Conservation (phyloP, 2,888 invertebrate genomes). For the Latrodectus elegans region DNA sequence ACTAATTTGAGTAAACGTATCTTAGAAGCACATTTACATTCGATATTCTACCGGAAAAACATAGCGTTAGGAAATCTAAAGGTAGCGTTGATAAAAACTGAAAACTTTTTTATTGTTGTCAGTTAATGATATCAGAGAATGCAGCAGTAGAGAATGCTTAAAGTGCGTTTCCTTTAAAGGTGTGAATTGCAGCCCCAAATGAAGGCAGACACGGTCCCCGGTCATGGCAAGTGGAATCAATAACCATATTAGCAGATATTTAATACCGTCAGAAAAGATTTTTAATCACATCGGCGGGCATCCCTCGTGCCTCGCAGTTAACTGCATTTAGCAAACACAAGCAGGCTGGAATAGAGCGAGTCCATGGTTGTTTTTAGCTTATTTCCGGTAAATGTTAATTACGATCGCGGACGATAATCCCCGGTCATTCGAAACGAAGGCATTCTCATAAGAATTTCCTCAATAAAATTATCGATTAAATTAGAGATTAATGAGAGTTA, state of each 20-base stretch:
- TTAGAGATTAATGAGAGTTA: no score
- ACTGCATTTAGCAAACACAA: slow-evolving; percentile 66
- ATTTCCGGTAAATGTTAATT: slow-evolving; percentile 62
- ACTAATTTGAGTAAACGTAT: no score
- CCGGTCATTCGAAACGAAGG: slow-evolving; percentile 15
- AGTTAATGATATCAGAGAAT: no score
- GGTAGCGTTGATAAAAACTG: no score
- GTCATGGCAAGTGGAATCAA: background rate
- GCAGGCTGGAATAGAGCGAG: slow-evolving; percentile 36
- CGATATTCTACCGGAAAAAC: no score
- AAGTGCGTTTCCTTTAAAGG: no score
- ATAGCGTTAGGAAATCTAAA: no score
- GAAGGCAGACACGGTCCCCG: slow-evolving; percentile 9
- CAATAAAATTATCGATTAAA: no score
- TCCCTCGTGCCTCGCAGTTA: slow-evolving; percentile 32
- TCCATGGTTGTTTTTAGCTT: slow-evolving; percentile 58
- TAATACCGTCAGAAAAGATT: slow-evolving; percentile 37
- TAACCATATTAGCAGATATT: slow-evolving; percentile 57
- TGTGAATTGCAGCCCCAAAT: background rate
- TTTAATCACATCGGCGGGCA: slow-evolving; percentile 57
- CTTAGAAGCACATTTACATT: no score
- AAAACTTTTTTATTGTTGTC: no score
- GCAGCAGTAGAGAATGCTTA: no score
- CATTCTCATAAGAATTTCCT: no score
- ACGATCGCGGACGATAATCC: slow-evolving; percentile 62